phyloP scores from a whole-genome alignment of 2,113 vertebrate species.

The Rhabdornis inornatus region DNA sequence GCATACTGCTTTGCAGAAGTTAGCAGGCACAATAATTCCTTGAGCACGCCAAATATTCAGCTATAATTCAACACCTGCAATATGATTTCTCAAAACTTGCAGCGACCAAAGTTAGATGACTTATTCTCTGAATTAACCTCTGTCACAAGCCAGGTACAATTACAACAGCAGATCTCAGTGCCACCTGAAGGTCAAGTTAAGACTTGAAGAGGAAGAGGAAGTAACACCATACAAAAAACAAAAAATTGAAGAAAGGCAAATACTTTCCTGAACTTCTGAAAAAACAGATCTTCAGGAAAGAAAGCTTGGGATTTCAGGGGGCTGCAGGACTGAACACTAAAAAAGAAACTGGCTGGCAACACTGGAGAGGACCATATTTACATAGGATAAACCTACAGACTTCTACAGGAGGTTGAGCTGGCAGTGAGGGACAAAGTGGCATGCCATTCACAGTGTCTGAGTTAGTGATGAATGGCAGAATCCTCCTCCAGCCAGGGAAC shows the following conservation, averaged over 20 bases:
- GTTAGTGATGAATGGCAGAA: neutral
- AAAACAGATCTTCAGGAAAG: neutral
- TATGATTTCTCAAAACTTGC: neutral
- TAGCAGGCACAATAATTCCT: neutral
- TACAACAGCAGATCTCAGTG: neutral
- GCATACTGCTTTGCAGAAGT: neutral
- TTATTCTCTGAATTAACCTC: neutral
- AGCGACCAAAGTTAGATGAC: neutral
- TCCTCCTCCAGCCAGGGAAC: neutral
- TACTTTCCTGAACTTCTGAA: neutral
- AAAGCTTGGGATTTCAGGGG: neutral
- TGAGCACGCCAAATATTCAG: neutral
- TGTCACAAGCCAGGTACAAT: neutral
- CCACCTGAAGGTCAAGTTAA: neutral
- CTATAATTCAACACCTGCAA: neutral
- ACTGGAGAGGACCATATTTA: neutral
- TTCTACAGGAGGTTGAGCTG: neutral
- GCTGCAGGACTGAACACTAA: neutral
- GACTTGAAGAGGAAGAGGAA: neutral
- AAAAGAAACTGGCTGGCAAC: neutral
- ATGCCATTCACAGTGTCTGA: neutral
- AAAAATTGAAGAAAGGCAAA: neutral
- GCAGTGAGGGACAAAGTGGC: neutral
- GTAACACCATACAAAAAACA: neutral
- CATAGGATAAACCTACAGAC: neutral